A percentile compares a stretch with the other conserved stretches of the same genome.
phyloP scores from a whole-genome alignment of 2,797 vertebrate genomes.

The Arrhamphus sclerolepis region DNA sequence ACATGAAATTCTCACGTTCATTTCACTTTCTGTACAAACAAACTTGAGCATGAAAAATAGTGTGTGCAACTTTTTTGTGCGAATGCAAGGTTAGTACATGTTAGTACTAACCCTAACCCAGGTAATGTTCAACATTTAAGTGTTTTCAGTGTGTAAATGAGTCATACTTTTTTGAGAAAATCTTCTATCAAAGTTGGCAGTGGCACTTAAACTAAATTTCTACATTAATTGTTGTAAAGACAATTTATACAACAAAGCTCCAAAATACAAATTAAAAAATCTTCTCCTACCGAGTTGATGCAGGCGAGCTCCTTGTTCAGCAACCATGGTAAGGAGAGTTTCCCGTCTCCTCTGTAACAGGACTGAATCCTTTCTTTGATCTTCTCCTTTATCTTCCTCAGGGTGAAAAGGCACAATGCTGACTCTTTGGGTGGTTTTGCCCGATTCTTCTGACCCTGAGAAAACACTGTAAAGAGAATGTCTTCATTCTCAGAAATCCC shows the following conservation, averaged over 20 bases:
- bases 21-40: too few relatives aligned
- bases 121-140: neutral
- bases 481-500: slow-evolving; percentile 91
- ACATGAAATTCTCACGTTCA: too few relatives aligned
- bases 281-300: slow-evolving; percentile 95
- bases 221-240: neutral
- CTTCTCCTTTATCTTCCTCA: slow-evolving; percentile 95
- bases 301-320: slow-evolving; percentile 98
- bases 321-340: slow-evolving; percentile 96
- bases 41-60: neutral
- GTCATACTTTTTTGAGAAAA: neutral
- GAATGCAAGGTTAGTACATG: too few relatives aligned
- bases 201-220: neutral
- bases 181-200: neutral
- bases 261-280: slow-evolving; percentile 7
- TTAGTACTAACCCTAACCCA: neutral
- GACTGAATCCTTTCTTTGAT: slow-evolving; percentile 99
- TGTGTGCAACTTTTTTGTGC: too few relatives aligned
- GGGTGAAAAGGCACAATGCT: slow-evolving; percentile 94
- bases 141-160: neutral
- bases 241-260: neutral
- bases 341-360: slow-evolving; percentile 96
- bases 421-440: slow-evolving; percentile 98
- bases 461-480: slow-evolving; percentile 96
- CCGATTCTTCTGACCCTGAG: slow-evolving; percentile 98